Conservation (phyloP, 2,888 invertebrate species). For the Ernsta delagoae region DNA sequence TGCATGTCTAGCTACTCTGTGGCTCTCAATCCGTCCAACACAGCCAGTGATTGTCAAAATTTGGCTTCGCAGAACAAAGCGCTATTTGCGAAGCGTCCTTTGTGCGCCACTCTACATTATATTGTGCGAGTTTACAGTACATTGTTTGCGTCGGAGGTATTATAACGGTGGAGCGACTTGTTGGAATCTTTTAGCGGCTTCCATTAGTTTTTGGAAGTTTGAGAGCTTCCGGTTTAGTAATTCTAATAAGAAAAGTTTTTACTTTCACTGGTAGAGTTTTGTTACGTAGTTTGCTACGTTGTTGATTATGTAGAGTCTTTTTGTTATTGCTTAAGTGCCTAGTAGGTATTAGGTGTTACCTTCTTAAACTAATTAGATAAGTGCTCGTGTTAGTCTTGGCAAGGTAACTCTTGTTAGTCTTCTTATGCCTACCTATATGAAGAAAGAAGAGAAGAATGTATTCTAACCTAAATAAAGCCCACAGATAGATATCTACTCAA, state of each 20-base stretch:
- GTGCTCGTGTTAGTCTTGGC: no score
- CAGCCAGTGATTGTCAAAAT: constrained; percentile 86
- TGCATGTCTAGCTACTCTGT: constrained; percentile 55
- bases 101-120: constrained; percentile 84
- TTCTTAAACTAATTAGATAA: no score
- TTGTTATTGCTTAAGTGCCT: background rate
- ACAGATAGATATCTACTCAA: no score
- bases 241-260: constrained; percentile 5
- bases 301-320: background rate
- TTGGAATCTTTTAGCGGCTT: constrained; percentile 52
- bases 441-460: no score
- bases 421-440: no score
- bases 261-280: background rate
- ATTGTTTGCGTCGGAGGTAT: constrained; percentile 70
- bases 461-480: no score
- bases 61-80: constrained; percentile 85
- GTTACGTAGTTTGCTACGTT: background rate
- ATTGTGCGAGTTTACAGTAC: constrained; percentile 79
- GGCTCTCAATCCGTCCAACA: constrained; percentile 50
- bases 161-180: constrained; percentile 54
- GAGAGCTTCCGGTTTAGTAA: background rate
- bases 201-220: constrained; percentile 57
- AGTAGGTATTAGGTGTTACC: no score
- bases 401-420: no score
- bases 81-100: constrained; percentile 82